Conservation (phyloP, 1,140 invertebrate genomes). For the Epicauta chinensis region DNA sequence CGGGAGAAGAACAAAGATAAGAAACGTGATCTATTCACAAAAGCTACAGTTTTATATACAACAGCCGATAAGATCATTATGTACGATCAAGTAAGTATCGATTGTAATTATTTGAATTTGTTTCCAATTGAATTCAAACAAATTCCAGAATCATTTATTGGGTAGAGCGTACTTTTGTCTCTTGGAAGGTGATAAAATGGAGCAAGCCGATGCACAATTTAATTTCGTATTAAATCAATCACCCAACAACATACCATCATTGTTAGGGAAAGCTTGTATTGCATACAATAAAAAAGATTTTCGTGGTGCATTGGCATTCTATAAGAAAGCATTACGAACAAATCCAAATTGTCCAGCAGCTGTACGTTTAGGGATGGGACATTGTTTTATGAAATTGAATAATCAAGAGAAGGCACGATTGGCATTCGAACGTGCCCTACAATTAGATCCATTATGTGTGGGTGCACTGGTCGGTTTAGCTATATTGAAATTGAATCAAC, state of each 20-base stretch:
- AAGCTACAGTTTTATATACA: slow-evolving; percentile 95
- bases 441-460: slow-evolving; percentile 90
- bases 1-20: slow-evolving; percentile 94
- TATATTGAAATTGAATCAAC: slow-evolving; percentile 89
- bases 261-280: slow-evolving; percentile 98
- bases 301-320: slow-evolving; percentile 91
- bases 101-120: background rate
- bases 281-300: slow-evolving; percentile 91
- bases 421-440: slow-evolving; percentile 92
- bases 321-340: slow-evolving; percentile 93
- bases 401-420: slow-evolving; percentile 94
- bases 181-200: slow-evolving; percentile 98
- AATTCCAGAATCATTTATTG: slow-evolving; percentile 87
- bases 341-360: slow-evolving; percentile 97
- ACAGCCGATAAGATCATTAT: slow-evolving; percentile 99
- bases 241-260: slow-evolving; percentile 91
- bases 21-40: slow-evolving; percentile 91
- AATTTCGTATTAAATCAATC: slow-evolving; percentile 98
- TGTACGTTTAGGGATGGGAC: slow-evolving; percentile 95
- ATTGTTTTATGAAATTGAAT: slow-evolving; percentile 95
- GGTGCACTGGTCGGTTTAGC: slow-evolving; percentile 93
- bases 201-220: slow-evolving; percentile 99
- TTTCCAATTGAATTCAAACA: too few species aligned
- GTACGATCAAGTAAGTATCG: slow-evolving; percentile 84
- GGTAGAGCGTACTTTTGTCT: slow-evolving; percentile 97